A percentile compares a stretch with the other conserved stretches of the same genome.
Conservation (phyloP, 2,888 invertebrate species). For the Lapara coniferarum region DNA sequence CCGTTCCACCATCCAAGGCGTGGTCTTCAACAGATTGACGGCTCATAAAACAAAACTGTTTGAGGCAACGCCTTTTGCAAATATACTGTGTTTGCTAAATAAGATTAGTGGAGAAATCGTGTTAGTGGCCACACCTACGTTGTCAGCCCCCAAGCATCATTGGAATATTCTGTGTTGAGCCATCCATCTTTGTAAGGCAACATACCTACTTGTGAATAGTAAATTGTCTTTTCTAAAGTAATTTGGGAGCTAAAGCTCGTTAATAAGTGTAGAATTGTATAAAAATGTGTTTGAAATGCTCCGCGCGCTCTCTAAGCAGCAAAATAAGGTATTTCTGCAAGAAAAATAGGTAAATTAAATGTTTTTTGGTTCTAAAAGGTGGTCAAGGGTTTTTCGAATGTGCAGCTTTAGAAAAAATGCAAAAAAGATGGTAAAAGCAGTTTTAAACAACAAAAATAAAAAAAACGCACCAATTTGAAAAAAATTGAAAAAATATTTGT, state of each 20-base stretch:
- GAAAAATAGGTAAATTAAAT: too few species aligned
- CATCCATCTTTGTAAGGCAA: neutral
- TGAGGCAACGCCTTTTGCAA: constrained; percentile 53
- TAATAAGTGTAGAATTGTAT: neutral
- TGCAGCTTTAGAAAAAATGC: too few species aligned
- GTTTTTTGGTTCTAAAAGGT: too few species aligned
- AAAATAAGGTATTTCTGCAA: too few species aligned
- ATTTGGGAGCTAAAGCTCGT: neutral
- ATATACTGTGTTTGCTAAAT: constrained; percentile 56
- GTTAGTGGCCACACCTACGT: constrained; percentile 67
- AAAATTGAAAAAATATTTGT: too few species aligned
- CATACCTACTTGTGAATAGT: neutral
- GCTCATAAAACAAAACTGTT: constrained; percentile 37
- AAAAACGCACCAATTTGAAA: too few species aligned
- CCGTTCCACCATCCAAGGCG: constrained; percentile 31
- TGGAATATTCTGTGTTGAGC: neutral
- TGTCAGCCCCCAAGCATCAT: constrained; percentile 3
- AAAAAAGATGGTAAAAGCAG: too few species aligned
- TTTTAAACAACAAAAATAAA: too few species aligned
- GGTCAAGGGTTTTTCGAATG: too few species aligned
- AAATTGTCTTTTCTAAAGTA: neutral
- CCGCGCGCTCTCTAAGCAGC: neutral
- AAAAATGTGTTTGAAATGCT: neutral
- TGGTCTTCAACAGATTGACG: constrained; percentile 45
- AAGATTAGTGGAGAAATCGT: constrained; percentile 66